phyloP scores from a whole-genome alignment of 2,113 vertebrate genomes.

The Notechis scutatus region DNA sequence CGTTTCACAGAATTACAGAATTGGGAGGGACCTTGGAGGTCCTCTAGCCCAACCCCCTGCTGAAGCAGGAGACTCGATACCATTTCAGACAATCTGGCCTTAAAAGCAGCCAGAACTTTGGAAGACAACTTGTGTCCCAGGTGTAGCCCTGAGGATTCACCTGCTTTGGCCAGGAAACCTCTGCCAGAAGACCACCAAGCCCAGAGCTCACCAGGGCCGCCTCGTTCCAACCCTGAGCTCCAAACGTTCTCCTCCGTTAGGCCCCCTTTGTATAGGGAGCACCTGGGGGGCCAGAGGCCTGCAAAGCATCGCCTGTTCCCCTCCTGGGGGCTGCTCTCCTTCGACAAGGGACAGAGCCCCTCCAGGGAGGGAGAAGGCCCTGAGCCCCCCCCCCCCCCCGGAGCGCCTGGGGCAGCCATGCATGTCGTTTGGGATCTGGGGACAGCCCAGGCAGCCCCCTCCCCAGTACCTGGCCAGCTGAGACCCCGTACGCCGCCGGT shows the following conservation, averaged over 20 bases:
- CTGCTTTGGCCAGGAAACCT: not conserved
- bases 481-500: conserved; percentile 87
- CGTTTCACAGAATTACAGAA: no score
- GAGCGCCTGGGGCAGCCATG: no score
- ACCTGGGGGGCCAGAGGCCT: not conserved
- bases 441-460: accelerated
- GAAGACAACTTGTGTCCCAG: no score
- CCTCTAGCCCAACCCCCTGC: not conserved
- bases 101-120: no score
- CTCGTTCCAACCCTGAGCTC: not conserved
- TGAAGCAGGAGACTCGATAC: no score
- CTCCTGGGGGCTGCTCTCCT: not conserved
- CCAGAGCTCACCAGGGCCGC: not conserved
- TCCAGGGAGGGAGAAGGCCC: not conserved
- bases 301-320: not conserved
- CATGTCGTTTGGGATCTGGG: no score
- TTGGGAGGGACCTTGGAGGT: not conserved
- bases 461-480: conserved; percentile 90
- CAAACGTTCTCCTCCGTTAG: not conserved
- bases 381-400: not conserved
- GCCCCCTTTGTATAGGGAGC: no score
- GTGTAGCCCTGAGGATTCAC: not conserved
- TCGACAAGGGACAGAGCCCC: not conserved
- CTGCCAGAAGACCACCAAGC: not conserved
- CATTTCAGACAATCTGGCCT: no score